phyloP scores from a whole-genome alignment of 2,888 invertebrate species.

The Conus canariensis region DNA sequence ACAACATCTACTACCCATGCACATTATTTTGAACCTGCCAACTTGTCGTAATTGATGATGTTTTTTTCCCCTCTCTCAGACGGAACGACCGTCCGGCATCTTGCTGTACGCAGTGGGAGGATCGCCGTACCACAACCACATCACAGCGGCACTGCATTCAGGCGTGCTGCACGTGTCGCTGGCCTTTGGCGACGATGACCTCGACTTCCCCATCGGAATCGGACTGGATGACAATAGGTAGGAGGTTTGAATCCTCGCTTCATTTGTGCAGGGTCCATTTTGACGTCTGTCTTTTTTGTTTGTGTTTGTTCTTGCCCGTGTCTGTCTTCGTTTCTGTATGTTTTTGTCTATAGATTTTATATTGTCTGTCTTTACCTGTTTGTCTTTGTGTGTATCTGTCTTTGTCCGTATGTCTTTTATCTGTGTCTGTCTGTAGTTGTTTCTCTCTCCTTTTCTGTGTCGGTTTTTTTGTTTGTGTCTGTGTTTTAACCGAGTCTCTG shows the following conservation, averaged over 20 bases:
- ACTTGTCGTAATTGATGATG: background rate
- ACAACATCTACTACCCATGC: too few species aligned
- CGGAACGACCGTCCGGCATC: constrained; percentile 93
- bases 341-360: background rate
- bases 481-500: background rate
- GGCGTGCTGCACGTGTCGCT: constrained; percentile 91
- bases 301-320: background rate
- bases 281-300: background rate
- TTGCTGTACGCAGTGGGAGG: constrained; percentile 96
- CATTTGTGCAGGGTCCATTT: too few species aligned
- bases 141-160: constrained; percentile 89
- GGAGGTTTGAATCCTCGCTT: background rate
- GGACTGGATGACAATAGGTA: constrained; percentile 76
- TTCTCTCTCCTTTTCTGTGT: background rate
- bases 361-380: too few species aligned
- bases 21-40: too few species aligned
- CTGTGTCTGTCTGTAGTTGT: background rate
- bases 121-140: constrained; percentile 90
- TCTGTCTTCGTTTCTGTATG: background rate
- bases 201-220: constrained; percentile 72
- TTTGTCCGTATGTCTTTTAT: too few species aligned
- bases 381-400: too few species aligned
- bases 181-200: constrained; percentile 90
- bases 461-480: background rate
- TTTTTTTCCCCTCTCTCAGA: constrained; percentile 80